These are phyloP conservation scores for Lasiommata megera DNA, from an alignment of 2,888 invertebrate genomes.

Conservation along the genomic window DNA sequence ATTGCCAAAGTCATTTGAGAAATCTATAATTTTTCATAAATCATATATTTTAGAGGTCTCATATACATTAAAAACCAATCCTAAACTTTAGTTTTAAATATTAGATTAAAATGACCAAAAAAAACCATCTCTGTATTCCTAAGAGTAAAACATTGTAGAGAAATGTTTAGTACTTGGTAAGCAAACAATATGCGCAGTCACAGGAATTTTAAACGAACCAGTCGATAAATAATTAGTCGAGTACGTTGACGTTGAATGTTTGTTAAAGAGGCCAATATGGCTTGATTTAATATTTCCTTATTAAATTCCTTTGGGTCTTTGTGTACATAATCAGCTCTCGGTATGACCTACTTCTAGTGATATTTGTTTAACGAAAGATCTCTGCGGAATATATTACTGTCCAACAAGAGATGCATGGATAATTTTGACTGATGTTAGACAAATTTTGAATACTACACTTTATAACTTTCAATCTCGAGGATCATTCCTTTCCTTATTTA, in stretches of 20 bases:
- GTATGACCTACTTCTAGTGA: background rate
- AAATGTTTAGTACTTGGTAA: background rate
- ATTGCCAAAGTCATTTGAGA: background rate
- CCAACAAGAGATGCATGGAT: no score
- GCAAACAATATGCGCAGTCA: background rate
- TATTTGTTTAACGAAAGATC: background rate
- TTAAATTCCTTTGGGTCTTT: constrained; percentile 30
- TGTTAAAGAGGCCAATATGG: constrained; percentile 21
- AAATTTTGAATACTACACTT: no score
- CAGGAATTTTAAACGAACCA: background rate
- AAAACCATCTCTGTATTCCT: no score
- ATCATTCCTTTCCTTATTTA: no score
- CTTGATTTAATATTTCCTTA: constrained; percentile 32
- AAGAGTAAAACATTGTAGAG: no score
- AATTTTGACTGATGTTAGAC: no score
- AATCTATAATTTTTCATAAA: no score
- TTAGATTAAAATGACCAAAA: no score
- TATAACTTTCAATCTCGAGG: no score
- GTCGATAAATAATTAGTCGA: constrained; percentile 4
- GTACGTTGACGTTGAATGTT: constrained; percentile 18
- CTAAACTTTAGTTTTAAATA: no score
- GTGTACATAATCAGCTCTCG: constrained; percentile 1
- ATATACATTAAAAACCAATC: no score
- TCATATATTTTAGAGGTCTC: no score
- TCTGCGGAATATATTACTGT: background rate